These are phyloP conservation scores for Oopsacas minuta DNA, from an alignment of 37 sponge, comb jelly and placozoan species.

Conservation along the genomic window DNA sequence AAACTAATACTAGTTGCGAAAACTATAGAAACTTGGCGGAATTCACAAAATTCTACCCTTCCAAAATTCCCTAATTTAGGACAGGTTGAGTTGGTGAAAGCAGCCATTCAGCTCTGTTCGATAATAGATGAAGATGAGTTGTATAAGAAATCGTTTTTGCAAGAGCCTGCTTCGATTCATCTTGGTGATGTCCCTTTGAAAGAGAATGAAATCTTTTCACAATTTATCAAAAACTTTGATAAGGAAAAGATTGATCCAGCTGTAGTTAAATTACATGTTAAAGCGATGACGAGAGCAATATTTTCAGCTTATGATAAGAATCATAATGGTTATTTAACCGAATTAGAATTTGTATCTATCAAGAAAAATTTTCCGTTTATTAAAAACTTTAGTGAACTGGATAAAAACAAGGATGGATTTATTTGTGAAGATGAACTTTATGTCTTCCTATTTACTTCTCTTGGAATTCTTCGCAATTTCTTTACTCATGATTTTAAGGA, in stretches of 20 bases:
- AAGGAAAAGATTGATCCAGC: background rate
- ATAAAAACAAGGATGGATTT: background rate
- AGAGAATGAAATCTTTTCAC: constrained; percentile 5
- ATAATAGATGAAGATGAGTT: constrained; percentile 12
- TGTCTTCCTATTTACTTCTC: background rate
- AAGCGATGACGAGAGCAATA: background rate
- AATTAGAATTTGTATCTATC: background rate
- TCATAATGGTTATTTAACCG: constrained; percentile 12
- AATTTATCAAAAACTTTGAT: background rate
- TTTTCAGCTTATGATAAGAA: constrained; percentile 1
- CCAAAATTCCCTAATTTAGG: background rate
- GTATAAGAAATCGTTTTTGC: background rate
- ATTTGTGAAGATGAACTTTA: background rate
- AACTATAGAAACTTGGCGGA: background rate
- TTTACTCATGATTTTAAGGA: background rate
- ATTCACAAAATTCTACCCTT: background rate
- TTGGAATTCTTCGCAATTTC: background rate
- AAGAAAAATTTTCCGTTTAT: background rate
- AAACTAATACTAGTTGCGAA: background rate
- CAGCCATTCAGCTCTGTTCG: background rate
- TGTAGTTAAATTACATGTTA: background rate
- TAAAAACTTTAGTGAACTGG: background rate
- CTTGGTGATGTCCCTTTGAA: background rate
- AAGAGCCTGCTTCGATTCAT: background rate
- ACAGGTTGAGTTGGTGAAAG: background rate